These are phyloP conservation scores for Xiphorhynchus erythropygius DNA, from an alignment of 2,797 vertebrate species.

Conservation along the genomic window DNA sequence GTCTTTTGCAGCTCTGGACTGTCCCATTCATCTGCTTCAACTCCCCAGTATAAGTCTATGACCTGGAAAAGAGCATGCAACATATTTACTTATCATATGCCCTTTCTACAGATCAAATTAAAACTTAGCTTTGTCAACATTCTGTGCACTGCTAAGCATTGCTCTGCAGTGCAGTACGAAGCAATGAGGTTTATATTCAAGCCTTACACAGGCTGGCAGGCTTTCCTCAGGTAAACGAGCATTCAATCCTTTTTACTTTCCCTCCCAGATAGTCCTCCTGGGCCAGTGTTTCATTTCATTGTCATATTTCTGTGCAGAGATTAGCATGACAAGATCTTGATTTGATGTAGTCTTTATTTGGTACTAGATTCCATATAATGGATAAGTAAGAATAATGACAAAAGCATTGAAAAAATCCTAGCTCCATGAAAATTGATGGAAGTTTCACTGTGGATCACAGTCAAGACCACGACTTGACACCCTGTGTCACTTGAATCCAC, in stretches of 20 bases:
- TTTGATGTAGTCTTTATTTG: not conserved
- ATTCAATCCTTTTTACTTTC: not conserved
- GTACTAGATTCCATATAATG: not conserved
- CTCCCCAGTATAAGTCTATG: constrained; percentile 96
- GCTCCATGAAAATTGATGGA: not conserved
- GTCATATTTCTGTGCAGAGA: not conserved
- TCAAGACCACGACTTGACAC: not conserved
- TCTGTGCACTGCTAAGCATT: not conserved
- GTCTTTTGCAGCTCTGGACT: constrained; percentile 91
- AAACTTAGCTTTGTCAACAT: not conserved
- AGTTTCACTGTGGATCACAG: not conserved
- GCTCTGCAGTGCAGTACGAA: not conserved
- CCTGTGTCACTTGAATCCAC: not conserved
- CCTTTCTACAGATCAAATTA: not conserved
- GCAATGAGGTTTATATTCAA: not conserved
- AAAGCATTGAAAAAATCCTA: not conserved
- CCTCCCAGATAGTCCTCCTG: not conserved
- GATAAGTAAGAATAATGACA: not conserved
- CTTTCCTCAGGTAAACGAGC: not conserved
- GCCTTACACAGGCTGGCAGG: not conserved
- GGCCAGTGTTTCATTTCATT: not conserved
- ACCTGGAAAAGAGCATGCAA: constrained; percentile 78
- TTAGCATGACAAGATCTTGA: constrained; percentile 12
- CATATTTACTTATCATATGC: not conserved
- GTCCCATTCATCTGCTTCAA: constrained; percentile 93